phyloP scores from a whole-genome alignment of 2,888 invertebrate genomes.

The Heliconius hortense region DNA sequence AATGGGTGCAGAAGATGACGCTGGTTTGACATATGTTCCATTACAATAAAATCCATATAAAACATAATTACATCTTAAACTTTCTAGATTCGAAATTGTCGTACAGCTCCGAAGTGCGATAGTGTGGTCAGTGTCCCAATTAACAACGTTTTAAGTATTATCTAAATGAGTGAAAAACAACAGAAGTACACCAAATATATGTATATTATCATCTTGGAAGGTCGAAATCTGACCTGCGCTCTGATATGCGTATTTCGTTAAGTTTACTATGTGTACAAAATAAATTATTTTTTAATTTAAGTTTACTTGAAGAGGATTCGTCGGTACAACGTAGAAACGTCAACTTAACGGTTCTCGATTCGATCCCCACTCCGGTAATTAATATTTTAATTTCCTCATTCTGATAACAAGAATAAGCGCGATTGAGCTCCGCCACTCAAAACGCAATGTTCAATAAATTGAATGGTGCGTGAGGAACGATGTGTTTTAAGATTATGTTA shows the following conservation, averaged over 20 bases:
- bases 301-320: too few species aligned
- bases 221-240: slow-evolving; percentile 50
- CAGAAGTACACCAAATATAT: slow-evolving; percentile 42
- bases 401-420: too few species aligned
- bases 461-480: too few species aligned
- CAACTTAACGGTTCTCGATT: too few species aligned
- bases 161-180: slow-evolving; percentile 40
- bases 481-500: too few species aligned
- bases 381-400: too few species aligned
- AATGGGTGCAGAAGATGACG: too few species aligned
- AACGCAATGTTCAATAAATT: too few species aligned
- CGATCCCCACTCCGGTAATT: too few species aligned
- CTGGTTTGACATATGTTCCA: not conserved
- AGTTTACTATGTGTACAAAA: slow-evolving; percentile 10
- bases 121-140: slow-evolving; percentile 42
- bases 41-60: not conserved
- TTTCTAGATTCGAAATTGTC: not conserved
- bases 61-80: not conserved
- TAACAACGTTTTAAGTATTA: slow-evolving; percentile 36
- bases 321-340: too few species aligned
- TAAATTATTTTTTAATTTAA: not conserved
- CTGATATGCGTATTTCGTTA: slow-evolving; percentile 37
- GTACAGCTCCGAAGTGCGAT: not conserved
- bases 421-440: too few species aligned
- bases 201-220: slow-evolving; percentile 53